Evolutionary conservation across 1,140 invertebrate species (phyloP), one percentile per base, ranked within the genome.

Genomic region (Harlomillsia oculata): DNA sequence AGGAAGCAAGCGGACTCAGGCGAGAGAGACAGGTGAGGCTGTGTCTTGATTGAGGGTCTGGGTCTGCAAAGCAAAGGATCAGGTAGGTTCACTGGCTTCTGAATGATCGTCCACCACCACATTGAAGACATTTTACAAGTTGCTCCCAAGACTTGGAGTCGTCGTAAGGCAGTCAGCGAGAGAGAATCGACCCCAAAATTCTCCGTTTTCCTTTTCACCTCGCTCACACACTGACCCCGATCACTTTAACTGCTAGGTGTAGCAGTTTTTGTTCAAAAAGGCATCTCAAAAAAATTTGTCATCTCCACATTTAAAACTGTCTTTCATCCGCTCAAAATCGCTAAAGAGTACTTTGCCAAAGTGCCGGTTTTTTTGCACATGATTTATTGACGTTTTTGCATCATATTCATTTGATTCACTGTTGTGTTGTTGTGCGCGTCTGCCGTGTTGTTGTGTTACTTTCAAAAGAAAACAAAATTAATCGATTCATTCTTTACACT

Each of bases 201-300:
- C 45, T 50, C 9, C 26, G 56, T 54, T 59, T 59, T 59, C 57
- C 57, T 59, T 59, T 59, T 59, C 57, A 59, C 57, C 57, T 59
- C 57, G 54, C 57, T 59, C 57, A 59, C 57, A 53, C 45, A 59
- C 57, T 59, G 57, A 59, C 57, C 57, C 57, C 57, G 56, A 53
- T 59, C 56, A 59, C 3, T 13, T 23, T 32, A 14, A 50, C 29
- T 34, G 30, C 18, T 18, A 13, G 16, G n/a, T 32, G 29, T 32
- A 16, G 11, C 23, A 13, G 2, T 36, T 11, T 20, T 43, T 25
- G 8, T 43, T n/a, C 40, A n/a, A 6, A 34, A 5, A 18, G 16
- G 20, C 20, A 46, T n/a, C 23, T 26, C 13, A n/a, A 25, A 25
- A 13, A 21, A 16, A 16, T 23, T 26, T 26, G 16, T 44, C 21